Percentiles rank a stretch among this genome's conserved stretches.
Conservation (phyloP, 2,797 vertebrate genomes). For the Loris lydekkerianus region DNA sequence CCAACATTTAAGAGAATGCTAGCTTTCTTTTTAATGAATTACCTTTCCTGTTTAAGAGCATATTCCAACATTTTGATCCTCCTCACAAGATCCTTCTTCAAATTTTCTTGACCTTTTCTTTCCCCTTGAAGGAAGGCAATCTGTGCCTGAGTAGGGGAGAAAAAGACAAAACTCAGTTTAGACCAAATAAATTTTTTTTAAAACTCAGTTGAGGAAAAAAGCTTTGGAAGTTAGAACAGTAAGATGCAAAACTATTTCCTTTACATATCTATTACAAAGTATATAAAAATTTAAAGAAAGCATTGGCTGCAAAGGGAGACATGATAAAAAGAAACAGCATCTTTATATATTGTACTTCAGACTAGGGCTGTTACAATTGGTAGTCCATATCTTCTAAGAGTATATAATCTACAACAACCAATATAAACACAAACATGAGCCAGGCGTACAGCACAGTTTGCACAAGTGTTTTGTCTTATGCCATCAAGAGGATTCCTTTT, state of each 20-base stretch:
- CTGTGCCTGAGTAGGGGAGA: conserved; percentile 92
- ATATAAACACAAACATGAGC: background rate
- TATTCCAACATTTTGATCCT: conserved; percentile 99
- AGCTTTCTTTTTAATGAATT: conserved; percentile 57
- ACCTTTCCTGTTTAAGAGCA: conserved; percentile 99
- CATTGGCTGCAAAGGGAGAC: background rate
- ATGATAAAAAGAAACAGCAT: background rate
- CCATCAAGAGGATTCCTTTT: background rate
- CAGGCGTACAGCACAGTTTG: background rate
- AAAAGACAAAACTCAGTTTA: conserved; percentile 74
- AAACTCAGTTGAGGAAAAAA: conserved; percentile 16
- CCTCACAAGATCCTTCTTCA: conserved; percentile 99
- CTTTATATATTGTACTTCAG: conserved; percentile 1
- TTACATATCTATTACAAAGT: conserved; percentile 15
- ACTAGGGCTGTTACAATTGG: background rate
- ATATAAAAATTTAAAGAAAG: background rate
- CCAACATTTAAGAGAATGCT: conserved; percentile 9
- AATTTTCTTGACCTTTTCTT: conserved; percentile 98
- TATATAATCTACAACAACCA: conserved; percentile 3
- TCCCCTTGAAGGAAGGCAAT: conserved; percentile 99
- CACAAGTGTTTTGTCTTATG: background rate
- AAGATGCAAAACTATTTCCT: background rate
- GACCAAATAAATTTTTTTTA: background rate
- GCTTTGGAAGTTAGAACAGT: background rate
- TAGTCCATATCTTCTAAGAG: background rate